Evolutionary conservation across 1,140 invertebrate species (phyloP), one percentile per base, ranked within the genome.

Genomic region (Drosophila saltans): DNA sequence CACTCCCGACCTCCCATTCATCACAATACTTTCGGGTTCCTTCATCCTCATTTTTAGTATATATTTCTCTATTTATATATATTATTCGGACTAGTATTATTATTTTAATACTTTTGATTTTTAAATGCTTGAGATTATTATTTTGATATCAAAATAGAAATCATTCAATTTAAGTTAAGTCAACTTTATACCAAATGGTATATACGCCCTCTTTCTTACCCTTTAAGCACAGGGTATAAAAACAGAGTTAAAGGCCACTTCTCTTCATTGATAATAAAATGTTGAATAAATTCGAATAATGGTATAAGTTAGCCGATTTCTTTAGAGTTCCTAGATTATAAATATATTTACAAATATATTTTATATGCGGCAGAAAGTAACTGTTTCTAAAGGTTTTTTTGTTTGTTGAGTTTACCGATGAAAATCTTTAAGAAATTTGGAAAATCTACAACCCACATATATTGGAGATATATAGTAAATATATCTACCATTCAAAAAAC

Each of bases 1-100:
- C 6, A 11, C 11, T 11, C 10, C 33, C 33, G 16, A 16, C 16
- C 6, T 6, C 6, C 6, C 33, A 36, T 36, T 40, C 7, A 21
- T 16, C 16, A 24, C 8, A 52, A 16, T 52, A 36, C 3, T 6
- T 36, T 10, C 8, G 2, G 16, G 9, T 26, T 52, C 21, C 45
- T 1, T 26, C 45, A 52, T 48, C 45, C 21, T 67, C 48, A 60
- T 45, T 56, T 43, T 40, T 21, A 57, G 28, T 48, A 59, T 28
- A 45, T 21, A 66, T 66, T 63, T 65, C 36, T 56, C 28, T 36
- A 6, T 33, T 9, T 43, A 24, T 30, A n/a, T 71, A 68, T 26
- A 56, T 11, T 63, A 48, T 65, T 52, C 39, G 28, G 28, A 48
- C 36, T 21, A 56, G 55, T 55, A 57, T 66, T 56, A 56, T 39